phyloP scores from a whole-genome alignment of 2,797 vertebrate species.

The Zenarchopterus dispar region DNA sequence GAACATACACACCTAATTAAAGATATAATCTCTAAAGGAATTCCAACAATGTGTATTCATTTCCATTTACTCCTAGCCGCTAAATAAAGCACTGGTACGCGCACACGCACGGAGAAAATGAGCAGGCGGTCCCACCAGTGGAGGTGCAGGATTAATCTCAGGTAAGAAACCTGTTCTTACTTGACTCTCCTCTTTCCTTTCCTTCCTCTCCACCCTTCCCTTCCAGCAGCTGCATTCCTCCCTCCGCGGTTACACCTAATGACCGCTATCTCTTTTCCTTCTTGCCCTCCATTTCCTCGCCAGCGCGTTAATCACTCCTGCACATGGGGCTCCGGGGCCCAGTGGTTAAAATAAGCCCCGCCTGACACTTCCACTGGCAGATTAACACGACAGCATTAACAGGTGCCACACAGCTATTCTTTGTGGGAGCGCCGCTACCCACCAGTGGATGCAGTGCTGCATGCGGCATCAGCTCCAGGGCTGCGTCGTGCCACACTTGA shows the following conservation, averaged over 20 bases:
- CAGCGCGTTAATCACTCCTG: conserved; percentile 68
- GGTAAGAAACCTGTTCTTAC: conserved; percentile 76
- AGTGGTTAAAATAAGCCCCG: conserved; percentile 77
- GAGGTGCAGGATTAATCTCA: conserved; percentile 44
- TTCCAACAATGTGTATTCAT: conserved; percentile 69
- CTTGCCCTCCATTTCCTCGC: conserved; percentile 66
- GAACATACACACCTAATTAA: conserved; percentile 59
- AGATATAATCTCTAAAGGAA: conserved; percentile 73
- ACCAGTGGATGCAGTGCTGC: conserved; percentile 56
- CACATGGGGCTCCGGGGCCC: conserved; percentile 66
- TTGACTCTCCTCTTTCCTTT: conserved; percentile 47
- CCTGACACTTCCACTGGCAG: conserved; percentile 77
- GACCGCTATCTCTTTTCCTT: conserved; percentile 74
- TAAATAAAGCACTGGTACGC: conserved; percentile 43
- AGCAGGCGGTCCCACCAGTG: conserved; percentile 23
- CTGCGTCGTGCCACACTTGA: conserved; percentile 19
- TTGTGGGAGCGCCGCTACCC: conserved; percentile 33
- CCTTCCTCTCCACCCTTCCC: conserved; percentile 26
- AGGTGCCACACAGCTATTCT: conserved; percentile 66
- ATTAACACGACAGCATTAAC: conserved; percentile 79
- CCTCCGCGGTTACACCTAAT: conserved; percentile 65
- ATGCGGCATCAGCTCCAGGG: conserved; percentile 52
- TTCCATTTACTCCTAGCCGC: conserved; percentile 58
- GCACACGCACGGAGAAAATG: conserved; percentile 17
- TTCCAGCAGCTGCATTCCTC: conserved; percentile 67